Evolutionary conservation across 1,140 invertebrate species (phyloP), one percentile per base, ranked within the genome.

Genomic region (Lethocerus indicus): DNA sequence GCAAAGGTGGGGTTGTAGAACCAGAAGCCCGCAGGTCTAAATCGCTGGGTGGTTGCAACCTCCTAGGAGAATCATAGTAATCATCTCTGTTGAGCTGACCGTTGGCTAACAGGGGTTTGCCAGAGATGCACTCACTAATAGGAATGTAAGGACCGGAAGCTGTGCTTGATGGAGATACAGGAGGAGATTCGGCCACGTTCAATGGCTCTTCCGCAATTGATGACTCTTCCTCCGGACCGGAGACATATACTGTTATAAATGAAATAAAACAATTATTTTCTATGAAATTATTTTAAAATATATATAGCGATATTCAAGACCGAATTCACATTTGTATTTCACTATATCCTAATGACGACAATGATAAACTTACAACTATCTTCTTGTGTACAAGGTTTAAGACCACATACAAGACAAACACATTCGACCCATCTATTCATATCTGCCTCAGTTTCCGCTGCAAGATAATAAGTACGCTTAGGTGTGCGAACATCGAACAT

Each of bases 351-450:
- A n/a, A n/a, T n/a, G n/a, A n/a, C n/a, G n/a, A n/a, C n/a, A n/a
- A n/a, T n/a, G n/a, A n/a, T 2, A 35, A 42, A 57, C 60, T 53
- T 61, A 64, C 63, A 64, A 61, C 65, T 65, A 54, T 84, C 76
- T 49, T 87, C 83, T 57, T 80, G 79, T 25, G 78, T 79, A 28
- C 74, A 75, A 2, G 79, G 76, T 63, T 86, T 83, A 35, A 94
- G 68, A 18, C 87, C 83, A 70, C 89, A 94, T 32, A 91, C 87
- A 67, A 83, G 78, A 65, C 91, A 95, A 50, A 96, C 84, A 56
- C 83, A 88, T 60, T 87, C 81, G 1, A 95, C 89, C 92, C 92
- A 96, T 61, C 82, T 83, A 55, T 85, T 83, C 91, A 95, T 94
- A 57, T 93, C 88, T 43, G 73, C 71, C 62, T 91, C 87, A 26